phyloP scores from a whole-genome alignment of 2,113 vertebrate species.

The Notiomystis cincta region DNA sequence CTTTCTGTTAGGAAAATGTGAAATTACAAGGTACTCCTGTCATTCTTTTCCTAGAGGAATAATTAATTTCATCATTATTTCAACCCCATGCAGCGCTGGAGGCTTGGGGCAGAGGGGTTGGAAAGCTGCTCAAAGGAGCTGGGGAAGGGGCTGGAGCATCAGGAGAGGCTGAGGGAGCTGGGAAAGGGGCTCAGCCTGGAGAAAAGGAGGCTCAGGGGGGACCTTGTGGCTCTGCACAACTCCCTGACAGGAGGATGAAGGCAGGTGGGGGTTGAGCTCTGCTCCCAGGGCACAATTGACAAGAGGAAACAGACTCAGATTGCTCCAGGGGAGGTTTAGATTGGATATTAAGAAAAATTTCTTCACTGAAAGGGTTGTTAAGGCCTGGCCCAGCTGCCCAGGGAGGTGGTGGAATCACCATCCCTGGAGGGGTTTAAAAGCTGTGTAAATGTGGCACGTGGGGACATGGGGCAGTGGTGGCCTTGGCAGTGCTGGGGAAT shows the following conservation, averaged over 20 bases:
- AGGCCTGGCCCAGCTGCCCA: background rate
- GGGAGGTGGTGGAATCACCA: background rate
- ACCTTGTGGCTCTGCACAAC: background rate
- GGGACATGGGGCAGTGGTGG: background rate
- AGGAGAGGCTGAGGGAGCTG: background rate
- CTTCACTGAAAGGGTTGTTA: background rate
- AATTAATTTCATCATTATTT: background rate
- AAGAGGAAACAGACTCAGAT: rapidly evolving
- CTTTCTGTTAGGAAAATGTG: background rate
- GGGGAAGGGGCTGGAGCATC: background rate
- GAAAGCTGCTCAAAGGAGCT: background rate
- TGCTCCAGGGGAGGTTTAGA: background rate
- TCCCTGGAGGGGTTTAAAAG: background rate
- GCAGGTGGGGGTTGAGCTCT: rapidly evolving
- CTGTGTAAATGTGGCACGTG: background rate
- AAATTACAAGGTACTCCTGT: background rate
- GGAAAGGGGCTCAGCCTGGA: background rate
- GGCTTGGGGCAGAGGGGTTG: background rate
- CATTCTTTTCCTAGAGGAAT: background rate
- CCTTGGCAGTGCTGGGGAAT: background rate
- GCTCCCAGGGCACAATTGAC: background rate
- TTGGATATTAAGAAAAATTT: background rate
- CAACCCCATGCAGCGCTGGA: background rate
- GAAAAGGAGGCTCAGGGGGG: background rate
- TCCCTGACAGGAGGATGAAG: background rate